phyloP scores from a whole-genome alignment of 2,888 invertebrate species.

The Cephonodes hylas region DNA sequence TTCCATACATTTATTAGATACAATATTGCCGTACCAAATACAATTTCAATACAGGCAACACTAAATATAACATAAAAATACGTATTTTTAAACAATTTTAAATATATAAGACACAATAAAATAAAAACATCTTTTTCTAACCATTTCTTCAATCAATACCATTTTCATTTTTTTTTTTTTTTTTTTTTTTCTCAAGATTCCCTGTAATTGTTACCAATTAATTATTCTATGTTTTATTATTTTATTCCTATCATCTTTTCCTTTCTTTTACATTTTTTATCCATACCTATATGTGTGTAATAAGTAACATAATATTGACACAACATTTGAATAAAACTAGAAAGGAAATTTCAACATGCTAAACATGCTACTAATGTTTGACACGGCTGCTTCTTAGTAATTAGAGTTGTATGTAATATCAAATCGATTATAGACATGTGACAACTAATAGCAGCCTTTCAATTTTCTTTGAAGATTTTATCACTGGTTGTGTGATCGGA shows the following conservation, averaged over 20 bases:
- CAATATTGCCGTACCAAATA: conserved; percentile 1
- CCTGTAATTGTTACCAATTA: neutral
- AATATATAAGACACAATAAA: neutral
- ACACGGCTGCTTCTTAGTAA: no score
- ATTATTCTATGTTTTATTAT: neutral
- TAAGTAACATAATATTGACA: neutral
- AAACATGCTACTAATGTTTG: no score
- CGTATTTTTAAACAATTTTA: neutral
- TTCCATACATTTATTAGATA: neutral
- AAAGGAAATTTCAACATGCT: no score
- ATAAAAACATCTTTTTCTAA: neutral
- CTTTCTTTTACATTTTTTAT: neutral
- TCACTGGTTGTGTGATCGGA: no score
- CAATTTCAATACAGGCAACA: neutral
- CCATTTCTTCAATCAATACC: neutral
- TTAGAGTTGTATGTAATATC: no score
- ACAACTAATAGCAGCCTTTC: no score
- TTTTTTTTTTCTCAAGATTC: neutral
- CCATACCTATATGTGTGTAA: neutral
- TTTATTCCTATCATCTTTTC: neutral
- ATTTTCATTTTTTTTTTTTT: neutral
- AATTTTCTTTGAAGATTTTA: no score
- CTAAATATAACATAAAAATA: neutral
- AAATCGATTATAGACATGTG: no score
- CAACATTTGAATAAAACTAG: no score